Evolutionary conservation across 2,888 invertebrate genomes (phyloP).

Genomic region (Morpho achilles): DNA sequence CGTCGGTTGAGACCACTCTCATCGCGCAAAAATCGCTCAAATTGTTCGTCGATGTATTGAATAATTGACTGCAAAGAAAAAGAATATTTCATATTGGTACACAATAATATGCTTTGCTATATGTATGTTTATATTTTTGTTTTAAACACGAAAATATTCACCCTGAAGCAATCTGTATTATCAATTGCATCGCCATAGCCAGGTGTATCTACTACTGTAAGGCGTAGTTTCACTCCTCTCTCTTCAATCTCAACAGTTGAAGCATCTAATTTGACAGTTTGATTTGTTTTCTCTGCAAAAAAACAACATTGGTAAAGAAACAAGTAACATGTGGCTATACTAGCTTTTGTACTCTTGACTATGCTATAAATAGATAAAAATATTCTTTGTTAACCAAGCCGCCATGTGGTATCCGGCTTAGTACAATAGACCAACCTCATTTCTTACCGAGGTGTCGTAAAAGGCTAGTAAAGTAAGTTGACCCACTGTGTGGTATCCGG

Average conservation of each 20-base stretch:
- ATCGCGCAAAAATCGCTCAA: conserved; percentile 93
- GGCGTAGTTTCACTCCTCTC: conserved; percentile 93
- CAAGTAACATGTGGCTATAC: too few species aligned
- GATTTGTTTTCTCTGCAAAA: conserved; percentile 89
- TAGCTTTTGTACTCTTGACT: too few species aligned
- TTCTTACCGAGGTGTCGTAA: too few species aligned
- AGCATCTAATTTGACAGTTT: conserved; percentile 95
- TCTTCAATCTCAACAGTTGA: conserved; percentile 98
- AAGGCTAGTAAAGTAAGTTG: too few species aligned
- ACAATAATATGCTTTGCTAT: too few species aligned
- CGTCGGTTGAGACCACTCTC: conserved; percentile 97
- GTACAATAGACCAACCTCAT: too few species aligned
- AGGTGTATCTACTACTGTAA: conserved; percentile 97
- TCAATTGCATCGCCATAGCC: conserved; percentile 98
- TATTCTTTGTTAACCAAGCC: too few species aligned
- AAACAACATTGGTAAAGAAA: background rate
- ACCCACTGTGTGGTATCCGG: too few species aligned
- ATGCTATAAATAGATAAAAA: too few species aligned
- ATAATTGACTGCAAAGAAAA: conserved; percentile 86
- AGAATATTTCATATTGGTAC: background rate
- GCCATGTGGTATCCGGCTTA: too few species aligned
- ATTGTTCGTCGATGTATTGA: conserved; percentile 98
- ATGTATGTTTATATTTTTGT: background rate
- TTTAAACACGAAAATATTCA: conserved; percentile 33
- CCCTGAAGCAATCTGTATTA: conserved; percentile 93